These are phyloP conservation scores for Cryptops parisi DNA, from an alignment of 2,888 invertebrate species.

Conservation along the genomic window DNA sequence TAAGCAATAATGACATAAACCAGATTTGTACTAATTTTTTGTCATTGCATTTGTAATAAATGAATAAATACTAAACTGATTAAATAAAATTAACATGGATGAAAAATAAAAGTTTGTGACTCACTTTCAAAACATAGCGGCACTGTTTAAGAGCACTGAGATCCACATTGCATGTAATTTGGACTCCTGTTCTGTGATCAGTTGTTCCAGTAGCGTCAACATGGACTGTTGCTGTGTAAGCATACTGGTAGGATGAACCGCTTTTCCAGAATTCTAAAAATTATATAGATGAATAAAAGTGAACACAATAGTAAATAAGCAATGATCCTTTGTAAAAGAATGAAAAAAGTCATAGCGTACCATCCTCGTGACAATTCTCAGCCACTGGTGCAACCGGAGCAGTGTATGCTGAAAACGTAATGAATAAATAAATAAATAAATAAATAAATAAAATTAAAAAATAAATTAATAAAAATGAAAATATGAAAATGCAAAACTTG, in stretches of 20 bases:
- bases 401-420: background rate
- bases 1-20: too few relatives aligned
- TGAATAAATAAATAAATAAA: too few relatives aligned
- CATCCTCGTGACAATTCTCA: background rate
- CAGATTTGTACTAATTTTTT: too few relatives aligned
- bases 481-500: too few relatives aligned
- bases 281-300: too few relatives aligned
- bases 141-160: background rate
- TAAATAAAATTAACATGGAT: background rate
- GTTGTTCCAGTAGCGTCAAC: slow-evolving; percentile 15
- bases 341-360: background rate
- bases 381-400: background rate
- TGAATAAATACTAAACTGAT: background rate
- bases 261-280: slow-evolving; percentile 2
- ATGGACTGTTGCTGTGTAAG: background rate
- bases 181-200: slow-evolving; percentile 13
- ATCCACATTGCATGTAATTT: slow-evolving; percentile 13
- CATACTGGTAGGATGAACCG: background rate
- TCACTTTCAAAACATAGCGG: background rate
- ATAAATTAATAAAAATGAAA: too few relatives aligned
- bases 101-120: background rate
- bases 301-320: too few relatives aligned
- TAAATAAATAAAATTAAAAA: too few relatives aligned
- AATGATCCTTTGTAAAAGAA: too few relatives aligned
- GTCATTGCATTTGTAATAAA: too few relatives aligned